Evolutionary conservation across 1,140 invertebrate species (phyloP).

Genomic region (Sycophila sp.): DNA sequence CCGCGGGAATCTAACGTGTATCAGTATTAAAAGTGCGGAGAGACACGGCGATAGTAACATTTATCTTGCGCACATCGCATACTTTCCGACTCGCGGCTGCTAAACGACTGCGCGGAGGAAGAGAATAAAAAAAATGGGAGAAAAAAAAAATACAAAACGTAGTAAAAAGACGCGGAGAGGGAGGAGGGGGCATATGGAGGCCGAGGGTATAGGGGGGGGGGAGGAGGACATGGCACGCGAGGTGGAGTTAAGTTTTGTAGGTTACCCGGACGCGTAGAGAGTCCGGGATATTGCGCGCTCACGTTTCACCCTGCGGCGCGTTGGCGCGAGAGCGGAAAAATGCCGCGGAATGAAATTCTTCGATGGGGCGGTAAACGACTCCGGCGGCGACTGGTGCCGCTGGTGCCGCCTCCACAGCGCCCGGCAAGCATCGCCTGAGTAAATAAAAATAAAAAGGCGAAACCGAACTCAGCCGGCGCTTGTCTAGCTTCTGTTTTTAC

Average conservation of each 20-base stretch:
- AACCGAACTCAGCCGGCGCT: background rate
- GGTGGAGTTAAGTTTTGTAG: background rate
- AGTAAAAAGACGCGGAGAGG: background rate
- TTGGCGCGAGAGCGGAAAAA: background rate
- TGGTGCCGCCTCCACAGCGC: no score
- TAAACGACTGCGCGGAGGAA: background rate
- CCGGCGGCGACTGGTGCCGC: no score
- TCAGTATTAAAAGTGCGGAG: no score
- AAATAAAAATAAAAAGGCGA: slow-evolving; percentile 24
- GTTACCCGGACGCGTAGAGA: background rate
- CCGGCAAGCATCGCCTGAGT: slow-evolving; percentile 1
- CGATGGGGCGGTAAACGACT: slow-evolving; percentile 1
- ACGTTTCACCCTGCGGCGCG: slow-evolving; percentile 1
- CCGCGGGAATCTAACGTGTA: no score
- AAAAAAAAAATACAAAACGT: background rate
- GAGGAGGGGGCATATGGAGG: no score
- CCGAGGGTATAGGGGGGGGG: no score
- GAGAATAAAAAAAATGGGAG: background rate
- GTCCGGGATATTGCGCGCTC: slow-evolving; percentile 17
- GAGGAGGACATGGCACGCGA: no score
- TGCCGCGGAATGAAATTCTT: slow-evolving; percentile 31
- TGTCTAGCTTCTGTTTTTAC: background rate
- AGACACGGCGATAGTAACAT: no score
- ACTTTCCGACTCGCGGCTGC: background rate
- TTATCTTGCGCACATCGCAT: no score